phyloP scores from a whole-genome alignment of 2,113 vertebrate species.

The Paralichthys olivaceus region DNA sequence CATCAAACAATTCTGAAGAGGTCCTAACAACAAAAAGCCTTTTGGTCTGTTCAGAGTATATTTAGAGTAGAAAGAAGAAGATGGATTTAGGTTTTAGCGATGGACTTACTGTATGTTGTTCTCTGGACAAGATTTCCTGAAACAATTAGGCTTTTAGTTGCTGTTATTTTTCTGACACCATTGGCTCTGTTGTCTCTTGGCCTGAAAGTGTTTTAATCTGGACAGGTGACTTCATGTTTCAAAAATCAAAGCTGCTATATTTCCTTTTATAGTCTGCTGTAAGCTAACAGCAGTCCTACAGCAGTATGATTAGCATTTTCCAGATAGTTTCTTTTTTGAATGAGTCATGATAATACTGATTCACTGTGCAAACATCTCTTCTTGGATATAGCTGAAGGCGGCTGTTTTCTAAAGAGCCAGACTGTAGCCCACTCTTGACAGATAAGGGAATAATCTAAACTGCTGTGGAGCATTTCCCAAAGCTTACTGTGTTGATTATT shows the following conservation, averaged over 20 bases:
- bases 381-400: neutral
- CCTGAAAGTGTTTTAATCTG: slow-evolving; percentile 13
- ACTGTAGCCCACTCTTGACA: neutral
- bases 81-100: neutral
- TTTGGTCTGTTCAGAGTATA: neutral
- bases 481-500: neutral
- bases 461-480: neutral
- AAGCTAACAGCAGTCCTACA: neutral
- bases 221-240: slow-evolving; percentile 52
- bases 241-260: slow-evolving; percentile 18
- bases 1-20: slow-evolving; percentile 7
- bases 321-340: slow-evolving; percentile 37
- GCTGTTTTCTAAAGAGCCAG: neutral
- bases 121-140: neutral
- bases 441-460: neutral
- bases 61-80: neutral
- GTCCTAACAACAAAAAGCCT: neutral
- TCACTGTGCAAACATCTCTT: slow-evolving; percentile 36
- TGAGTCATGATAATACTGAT: slow-evolving; percentile 39
- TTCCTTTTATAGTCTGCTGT: slow-evolving; percentile 60
- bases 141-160: neutral
- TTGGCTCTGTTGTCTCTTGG: neutral
- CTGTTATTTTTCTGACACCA: slow-evolving; percentile 1
- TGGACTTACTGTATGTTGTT: neutral
- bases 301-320: neutral